Evolutionary conservation across 2,797 vertebrate species (phyloP), one percentile per base, ranked within the genome.

Genomic region (Selene dorsalis): DNA sequence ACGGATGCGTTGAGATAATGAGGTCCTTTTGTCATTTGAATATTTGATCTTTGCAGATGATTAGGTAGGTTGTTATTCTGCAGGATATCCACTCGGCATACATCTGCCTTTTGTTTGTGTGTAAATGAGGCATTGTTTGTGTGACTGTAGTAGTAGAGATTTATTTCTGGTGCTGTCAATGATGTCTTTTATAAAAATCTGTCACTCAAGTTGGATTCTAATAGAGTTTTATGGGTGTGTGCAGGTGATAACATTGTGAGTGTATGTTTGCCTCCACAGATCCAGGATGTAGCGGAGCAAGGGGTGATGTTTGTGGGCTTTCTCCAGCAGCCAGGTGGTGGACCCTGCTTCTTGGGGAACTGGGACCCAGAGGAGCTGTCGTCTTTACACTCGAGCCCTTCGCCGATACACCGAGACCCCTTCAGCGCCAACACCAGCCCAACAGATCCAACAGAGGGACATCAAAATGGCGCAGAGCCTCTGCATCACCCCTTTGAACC

Each of bases 291-390:
- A 61, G 96, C 97, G 2, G 96, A 96, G 84, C 96, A 94, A 75
- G 97, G 97, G 70, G 93, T 96, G 91, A 95, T 96, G 89, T 98
- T 99, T 75, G 94, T 97, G 52, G 96, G 97, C 35, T 96, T 98
- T 73, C 91, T 98, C 28, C 96, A 96, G 84, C 96, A 98, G 90
- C 96, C 96, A 4, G 94, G 89, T 0, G 91, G 91, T 13, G 93
- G 88, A 18, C 93, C 92, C 6, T 92, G 85, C 73, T 92, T 89
- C 64, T 55, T 85, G 20, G 93, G 91, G 0, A 83, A 89, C 48
- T 92, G 88, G 82, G 93, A 95, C 41, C 82, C 92, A 0, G 94
- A 94, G 2, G 94, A 95, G 41, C 73, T 94, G 28, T 94, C 94
- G 22, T 95, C 95, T 58, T 83, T 95, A 22, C 95, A 95, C 85